Base-by-base conservation (phyloP, 1,140 invertebrate genomes). In the Muscidifurax raptorellus region DNA sequence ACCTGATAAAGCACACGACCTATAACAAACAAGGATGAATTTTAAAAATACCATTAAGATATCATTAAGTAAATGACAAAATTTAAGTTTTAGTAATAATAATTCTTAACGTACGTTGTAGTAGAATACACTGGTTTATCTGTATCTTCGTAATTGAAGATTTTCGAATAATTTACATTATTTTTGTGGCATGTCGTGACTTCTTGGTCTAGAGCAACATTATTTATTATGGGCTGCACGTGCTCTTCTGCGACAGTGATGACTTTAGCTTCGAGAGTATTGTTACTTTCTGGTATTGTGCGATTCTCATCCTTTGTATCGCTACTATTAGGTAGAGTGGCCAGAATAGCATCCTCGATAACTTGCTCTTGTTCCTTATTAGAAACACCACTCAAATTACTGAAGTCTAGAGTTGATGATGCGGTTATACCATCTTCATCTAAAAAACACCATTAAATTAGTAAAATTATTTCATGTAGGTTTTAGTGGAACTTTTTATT, bases 301-400 rank as follows among this genome's bases (percentile, higher is more conserved):
- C 78, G 25, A 77, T 80, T 81, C 47, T 36, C 79, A 10, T 77
- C 40, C 76, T 77, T 84, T 25, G 0, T 67, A 44, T 67, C 36
- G 59, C n/a, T 47, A 32, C 30, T 52, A 22, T 77, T 69, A 36
- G 71, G 72, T 59, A 85, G 79, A 1, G 52, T 27, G 2, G 78
- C 71, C 4, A 81, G 28, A 69, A 85, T 66, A 25, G 79, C 64
- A 59, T 85, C 83, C 7, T 81, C 79, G 15, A 84, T 71, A 30
- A 66, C 52, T 77, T 85, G 52, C 15, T 77, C 79, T 52, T 80
- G 52, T 27, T 85, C 83, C 2, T 76, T 77, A 4, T 66, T 77
- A 22, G 78, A 76, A 69, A 81, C 32, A 13, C 9, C 59, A 36
- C 59, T 77, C 32, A 85, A 59, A 44, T 84, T 75, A 44, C n/a